These are phyloP conservation scores for Himalopsyche tibetana DNA, from an alignment of 2,888 invertebrate genomes.

Conservation along the genomic window DNA sequence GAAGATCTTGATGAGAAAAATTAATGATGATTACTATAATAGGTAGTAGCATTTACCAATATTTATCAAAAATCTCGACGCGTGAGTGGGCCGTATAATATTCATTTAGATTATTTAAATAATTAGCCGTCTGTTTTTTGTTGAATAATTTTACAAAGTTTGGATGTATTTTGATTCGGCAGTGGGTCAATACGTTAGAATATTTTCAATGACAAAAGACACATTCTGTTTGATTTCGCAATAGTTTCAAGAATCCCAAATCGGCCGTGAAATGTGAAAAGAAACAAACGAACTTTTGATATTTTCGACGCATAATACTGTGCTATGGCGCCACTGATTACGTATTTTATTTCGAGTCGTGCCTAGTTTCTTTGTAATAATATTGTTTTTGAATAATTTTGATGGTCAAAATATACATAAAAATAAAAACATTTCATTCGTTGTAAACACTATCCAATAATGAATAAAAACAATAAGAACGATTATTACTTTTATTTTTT, in stretches of 20 bases:
- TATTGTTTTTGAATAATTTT: too few species aligned
- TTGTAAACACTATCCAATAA: too few species aligned
- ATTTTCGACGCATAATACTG: background rate
- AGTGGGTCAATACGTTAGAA: conserved; percentile 35
- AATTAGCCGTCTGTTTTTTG: background rate
- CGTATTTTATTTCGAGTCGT: too few species aligned
- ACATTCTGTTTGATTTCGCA: conserved; percentile 7
- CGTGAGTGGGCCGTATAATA: background rate
- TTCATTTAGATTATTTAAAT: conserved; percentile 20
- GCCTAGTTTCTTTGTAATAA: too few species aligned
- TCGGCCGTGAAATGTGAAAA: background rate
- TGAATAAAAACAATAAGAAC: too few species aligned
- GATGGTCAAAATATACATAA: too few species aligned
- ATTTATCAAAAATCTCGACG: background rate
- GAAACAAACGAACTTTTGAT: background rate
- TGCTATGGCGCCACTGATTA: too few species aligned
- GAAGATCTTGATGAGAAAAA: too few species aligned
- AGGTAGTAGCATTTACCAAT: conserved; percentile 2
- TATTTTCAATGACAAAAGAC: conserved; percentile 35
- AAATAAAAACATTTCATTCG: too few species aligned
- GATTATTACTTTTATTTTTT: too few species aligned
- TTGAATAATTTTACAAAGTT: background rate
- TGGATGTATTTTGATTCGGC: conserved; percentile 28
- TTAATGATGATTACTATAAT: too few species aligned
- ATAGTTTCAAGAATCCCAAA: background rate